phyloP scores from a whole-genome alignment of 2,113 vertebrate genomes.

The Rhinichthys klamathensis region DNA sequence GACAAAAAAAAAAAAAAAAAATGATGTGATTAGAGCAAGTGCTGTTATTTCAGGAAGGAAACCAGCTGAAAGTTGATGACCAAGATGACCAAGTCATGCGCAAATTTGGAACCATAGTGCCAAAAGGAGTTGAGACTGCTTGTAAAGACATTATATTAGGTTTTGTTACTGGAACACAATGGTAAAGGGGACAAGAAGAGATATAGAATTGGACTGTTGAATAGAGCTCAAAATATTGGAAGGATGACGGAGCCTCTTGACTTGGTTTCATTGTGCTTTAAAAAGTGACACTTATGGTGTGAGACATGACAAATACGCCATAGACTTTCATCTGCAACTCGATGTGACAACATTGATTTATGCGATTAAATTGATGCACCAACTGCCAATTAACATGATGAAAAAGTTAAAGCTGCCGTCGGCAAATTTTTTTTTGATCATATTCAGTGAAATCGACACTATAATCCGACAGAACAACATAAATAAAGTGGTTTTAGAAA shows the following conservation, averaged over 20 bases:
- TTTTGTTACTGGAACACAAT: too few species aligned
- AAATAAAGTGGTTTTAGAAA: too few species aligned
- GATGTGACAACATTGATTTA: background rate
- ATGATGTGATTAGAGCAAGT: background rate
- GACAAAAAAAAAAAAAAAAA: background rate
- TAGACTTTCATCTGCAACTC: background rate
- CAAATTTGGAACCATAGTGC: background rate
- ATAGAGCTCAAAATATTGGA: background rate
- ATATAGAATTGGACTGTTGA: background rate
- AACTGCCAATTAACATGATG: background rate
- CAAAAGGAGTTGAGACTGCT: background rate
- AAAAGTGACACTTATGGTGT: background rate
- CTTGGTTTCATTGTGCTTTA: background rate
- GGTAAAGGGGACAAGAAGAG: background rate
- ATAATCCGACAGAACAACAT: too few species aligned
- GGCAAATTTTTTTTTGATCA: too few species aligned
- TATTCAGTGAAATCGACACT: too few species aligned
- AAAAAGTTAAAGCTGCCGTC: too few species aligned
- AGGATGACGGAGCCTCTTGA: background rate
- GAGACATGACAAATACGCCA: background rate
- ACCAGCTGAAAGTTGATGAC: background rate
- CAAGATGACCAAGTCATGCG: background rate
- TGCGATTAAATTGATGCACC: background rate
- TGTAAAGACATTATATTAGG: background rate
- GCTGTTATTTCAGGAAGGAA: background rate